These are phyloP conservation scores for Leptopterna dolabrata DNA, from an alignment of 2,888 invertebrate genomes.

Conservation along the genomic window DNA sequence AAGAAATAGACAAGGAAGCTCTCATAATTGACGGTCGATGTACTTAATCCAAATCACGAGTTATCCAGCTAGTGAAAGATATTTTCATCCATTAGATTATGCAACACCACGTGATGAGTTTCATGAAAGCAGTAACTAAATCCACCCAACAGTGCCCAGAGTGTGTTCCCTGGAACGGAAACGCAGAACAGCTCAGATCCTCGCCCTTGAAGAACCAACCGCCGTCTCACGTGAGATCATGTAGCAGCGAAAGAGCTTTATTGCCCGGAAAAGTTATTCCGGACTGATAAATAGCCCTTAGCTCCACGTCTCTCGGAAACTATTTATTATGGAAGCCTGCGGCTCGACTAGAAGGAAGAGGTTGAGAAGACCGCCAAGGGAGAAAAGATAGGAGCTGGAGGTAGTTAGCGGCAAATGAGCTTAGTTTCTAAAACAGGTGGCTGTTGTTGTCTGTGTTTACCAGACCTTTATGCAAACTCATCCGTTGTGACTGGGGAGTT, in stretches of 20 bases:
- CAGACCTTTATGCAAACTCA: slow-evolving; percentile 51
- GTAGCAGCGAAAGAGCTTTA: slow-evolving; percentile 9
- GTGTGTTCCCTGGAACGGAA: not conserved
- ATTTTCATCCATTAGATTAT: no score
- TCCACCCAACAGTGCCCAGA: not conserved
- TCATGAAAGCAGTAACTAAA: not conserved
- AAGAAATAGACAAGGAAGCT: no score
- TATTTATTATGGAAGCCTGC: slow-evolving; percentile 30
- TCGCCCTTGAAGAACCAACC: not conserved
- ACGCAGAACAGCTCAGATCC: not conserved
- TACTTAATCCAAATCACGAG: no score
- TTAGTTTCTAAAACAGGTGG: slow-evolving; percentile 55
- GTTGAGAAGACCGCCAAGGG: slow-evolving; percentile 32
- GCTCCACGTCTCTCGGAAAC: slow-evolving; percentile 34
- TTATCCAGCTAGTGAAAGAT: no score
- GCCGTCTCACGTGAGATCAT: slow-evolving; percentile 6
- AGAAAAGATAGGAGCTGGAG: slow-evolving; percentile 39
- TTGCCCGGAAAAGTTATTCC: slow-evolving; percentile 34
- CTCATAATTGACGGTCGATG: no score
- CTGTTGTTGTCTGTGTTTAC: slow-evolving; percentile 53
- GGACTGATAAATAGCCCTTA: slow-evolving; percentile 31
- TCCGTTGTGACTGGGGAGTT: slow-evolving; percentile 50
- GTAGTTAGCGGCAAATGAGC: slow-evolving; percentile 54
- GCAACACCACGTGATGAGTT: not conserved
- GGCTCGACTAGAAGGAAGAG: not conserved